Evolutionary conservation across 2,113 vertebrate genomes (phyloP).

Genomic region (Scatophagus argus): DNA sequence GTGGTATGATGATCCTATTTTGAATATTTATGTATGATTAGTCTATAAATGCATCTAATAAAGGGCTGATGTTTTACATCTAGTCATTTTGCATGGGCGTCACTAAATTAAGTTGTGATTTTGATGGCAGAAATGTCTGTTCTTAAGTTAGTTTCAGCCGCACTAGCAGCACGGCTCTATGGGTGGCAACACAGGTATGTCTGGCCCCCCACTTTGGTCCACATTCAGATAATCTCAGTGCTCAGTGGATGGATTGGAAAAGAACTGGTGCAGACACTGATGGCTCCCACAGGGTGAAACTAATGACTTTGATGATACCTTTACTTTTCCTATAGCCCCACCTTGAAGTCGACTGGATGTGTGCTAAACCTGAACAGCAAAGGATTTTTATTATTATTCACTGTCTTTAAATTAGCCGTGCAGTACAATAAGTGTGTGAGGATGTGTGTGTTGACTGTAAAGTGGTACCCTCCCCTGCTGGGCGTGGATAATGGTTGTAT

Average conservation of each 20-base stretch:
- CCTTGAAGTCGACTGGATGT: too few relatives aligned
- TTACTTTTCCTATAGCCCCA: too few relatives aligned
- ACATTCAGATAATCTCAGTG: background rate
- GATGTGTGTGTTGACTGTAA: constrained; percentile 13
- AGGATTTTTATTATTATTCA: background rate
- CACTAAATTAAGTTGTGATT: background rate
- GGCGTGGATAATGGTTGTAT: background rate
- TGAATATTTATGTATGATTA: background rate
- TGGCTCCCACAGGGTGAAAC: background rate
- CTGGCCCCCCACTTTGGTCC: background rate
- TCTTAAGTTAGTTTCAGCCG: too few relatives aligned
- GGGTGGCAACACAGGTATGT: too few relatives aligned
- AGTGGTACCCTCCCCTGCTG: constrained; percentile 10
- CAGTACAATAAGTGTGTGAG: background rate
- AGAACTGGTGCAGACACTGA: background rate
- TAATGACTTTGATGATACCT: too few relatives aligned
- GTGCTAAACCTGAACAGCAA: background rate
- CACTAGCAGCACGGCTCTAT: too few relatives aligned
- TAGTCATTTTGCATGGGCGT: background rate
- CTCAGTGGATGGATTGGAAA: background rate
- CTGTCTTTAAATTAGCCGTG: background rate
- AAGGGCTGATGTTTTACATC: background rate
- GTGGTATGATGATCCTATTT: background rate
- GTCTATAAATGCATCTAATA: background rate
- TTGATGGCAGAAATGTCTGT: background rate